Conservation (phyloP, 2,797 vertebrate species). For the Clarias platycephalus region DNA sequence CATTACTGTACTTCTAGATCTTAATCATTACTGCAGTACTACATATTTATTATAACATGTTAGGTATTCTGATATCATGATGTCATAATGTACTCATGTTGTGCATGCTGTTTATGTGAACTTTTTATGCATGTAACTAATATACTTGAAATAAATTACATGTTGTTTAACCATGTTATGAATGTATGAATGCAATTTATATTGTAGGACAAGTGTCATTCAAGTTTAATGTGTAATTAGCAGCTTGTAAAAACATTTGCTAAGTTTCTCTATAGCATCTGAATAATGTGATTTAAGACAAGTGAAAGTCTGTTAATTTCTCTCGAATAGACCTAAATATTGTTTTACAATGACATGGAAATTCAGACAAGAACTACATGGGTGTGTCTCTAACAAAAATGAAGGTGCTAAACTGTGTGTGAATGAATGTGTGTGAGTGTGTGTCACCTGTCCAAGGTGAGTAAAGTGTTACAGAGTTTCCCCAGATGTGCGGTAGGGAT, state of each 20-base stretch:
- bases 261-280: not conserved
- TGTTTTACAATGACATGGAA: not conserved
- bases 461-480: constrained; percentile 46
- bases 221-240: not conserved
- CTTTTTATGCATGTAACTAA: not conserved
- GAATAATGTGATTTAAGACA: not conserved
- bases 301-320: not conserved
- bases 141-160: not conserved
- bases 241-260: not conserved
- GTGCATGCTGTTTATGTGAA: too few species aligned
- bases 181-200: not conserved
- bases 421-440: constrained; percentile 35
- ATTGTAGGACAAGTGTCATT: not conserved
- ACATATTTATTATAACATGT: not conserved
- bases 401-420: constrained; percentile 21
- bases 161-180: not conserved
- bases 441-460: constrained; percentile 37
- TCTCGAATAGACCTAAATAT: not conserved
- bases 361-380: constrained; percentile 3
- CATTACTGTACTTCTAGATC: too few species aligned
- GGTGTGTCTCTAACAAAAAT: constrained; percentile 41
- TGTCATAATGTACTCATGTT: not conserved
- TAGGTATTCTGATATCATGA: not conserved
- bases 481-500: constrained; percentile 69
- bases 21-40: not conserved